These are phyloP conservation scores for Mormyrops boulengeri DNA, from an alignment of 2,797 vertebrate genomes.

Conservation along the genomic window DNA sequence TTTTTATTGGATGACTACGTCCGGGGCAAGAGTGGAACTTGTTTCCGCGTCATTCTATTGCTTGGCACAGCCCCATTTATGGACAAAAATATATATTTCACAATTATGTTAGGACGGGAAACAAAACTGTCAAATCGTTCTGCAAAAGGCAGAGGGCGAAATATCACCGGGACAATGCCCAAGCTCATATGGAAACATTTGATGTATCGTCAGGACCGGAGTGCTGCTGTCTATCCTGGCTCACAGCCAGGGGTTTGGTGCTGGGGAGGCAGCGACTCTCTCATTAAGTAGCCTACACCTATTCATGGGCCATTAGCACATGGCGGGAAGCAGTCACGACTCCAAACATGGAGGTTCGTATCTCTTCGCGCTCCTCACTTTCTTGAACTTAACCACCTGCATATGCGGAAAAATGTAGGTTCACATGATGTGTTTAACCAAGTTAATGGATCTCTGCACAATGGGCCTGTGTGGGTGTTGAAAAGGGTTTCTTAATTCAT, in stretches of 20 bases:
- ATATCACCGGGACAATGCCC: background rate
- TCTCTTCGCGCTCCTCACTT: background rate
- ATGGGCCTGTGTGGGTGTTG: background rate
- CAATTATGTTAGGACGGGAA: background rate
- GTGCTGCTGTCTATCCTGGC: no score
- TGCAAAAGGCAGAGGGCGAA: background rate
- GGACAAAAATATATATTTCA: background rate
- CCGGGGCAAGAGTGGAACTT: background rate
- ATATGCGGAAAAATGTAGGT: conserved; percentile 22
- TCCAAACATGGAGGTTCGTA: no score
- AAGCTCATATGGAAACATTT: background rate
- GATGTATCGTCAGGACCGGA: background rate
- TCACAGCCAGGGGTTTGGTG: background rate
- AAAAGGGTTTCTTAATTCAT: background rate
- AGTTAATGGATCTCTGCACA: background rate
- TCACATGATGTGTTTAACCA: background rate
- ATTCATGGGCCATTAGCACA: background rate
- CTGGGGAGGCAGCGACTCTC: background rate
- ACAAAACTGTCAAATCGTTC: background rate
- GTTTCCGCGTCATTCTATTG: background rate
- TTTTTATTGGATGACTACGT: background rate
- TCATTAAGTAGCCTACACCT: background rate
- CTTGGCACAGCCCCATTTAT: background rate
- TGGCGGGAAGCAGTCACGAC: background rate
- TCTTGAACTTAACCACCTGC: conserved; percentile 42